Evolutionary conservation across 2,797 vertebrate genomes (phyloP).

Genomic region (Spheniscus humboldti): DNA sequence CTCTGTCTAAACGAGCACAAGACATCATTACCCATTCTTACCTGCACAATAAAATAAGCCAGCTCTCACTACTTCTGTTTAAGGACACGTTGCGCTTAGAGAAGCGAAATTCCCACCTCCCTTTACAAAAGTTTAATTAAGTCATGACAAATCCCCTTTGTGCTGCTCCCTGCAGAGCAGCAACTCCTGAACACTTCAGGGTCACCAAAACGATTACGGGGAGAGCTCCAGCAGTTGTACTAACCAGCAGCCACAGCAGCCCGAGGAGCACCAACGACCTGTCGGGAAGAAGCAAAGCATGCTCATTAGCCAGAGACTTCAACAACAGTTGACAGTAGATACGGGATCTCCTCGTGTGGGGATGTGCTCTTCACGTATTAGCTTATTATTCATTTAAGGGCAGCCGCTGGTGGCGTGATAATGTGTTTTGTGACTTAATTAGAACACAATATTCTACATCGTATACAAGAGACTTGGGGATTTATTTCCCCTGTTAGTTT

Average conservation of each 20-base stretch:
- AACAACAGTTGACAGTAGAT: not conserved
- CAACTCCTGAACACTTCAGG: not conserved
- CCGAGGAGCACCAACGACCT: not conserved
- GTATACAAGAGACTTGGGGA: not conserved
- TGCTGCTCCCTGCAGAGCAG: not conserved
- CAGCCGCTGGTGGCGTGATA: not conserved
- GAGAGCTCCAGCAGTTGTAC: not conserved
- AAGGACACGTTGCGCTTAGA: not conserved
- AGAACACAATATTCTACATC: not conserved
- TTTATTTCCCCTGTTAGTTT: not conserved
- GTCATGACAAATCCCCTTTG: not conserved
- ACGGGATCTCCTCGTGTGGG: not conserved
- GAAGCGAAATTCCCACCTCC: not conserved
- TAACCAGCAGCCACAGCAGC: not conserved
- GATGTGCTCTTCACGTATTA: not conserved
- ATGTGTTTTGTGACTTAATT: not conserved
- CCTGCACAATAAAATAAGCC: not conserved
- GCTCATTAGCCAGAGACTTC: not conserved
- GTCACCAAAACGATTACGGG: not conserved
- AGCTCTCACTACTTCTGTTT: not conserved
- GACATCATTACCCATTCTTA: not conserved
- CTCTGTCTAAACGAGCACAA: not conserved
- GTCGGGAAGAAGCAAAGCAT: not conserved
- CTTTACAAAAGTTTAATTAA: not conserved
- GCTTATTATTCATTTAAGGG: not conserved